These are phyloP conservation scores for Neodiprion fabricii DNA, from an alignment of 1,140 invertebrate genomes.

Conservation along the genomic window DNA sequence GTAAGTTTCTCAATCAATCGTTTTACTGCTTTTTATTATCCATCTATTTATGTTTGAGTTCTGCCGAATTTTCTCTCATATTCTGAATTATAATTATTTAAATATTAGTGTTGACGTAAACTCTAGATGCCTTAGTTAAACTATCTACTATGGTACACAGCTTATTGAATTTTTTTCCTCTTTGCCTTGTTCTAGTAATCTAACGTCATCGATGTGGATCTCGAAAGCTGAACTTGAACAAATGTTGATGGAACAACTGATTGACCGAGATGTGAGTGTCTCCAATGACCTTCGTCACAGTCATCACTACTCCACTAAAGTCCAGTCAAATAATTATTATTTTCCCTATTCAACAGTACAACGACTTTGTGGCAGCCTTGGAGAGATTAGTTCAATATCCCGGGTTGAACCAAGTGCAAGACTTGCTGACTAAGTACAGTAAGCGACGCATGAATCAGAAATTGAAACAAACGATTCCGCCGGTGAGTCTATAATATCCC, in stretches of 20 bases:
- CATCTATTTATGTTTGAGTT: too few species aligned
- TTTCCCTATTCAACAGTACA: slow-evolving; percentile 63
- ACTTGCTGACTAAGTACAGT: slow-evolving; percentile 76
- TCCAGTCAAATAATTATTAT: background rate
- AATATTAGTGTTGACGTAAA: too few species aligned
- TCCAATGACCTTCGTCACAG: background rate
- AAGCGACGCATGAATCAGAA: slow-evolving; percentile 64
- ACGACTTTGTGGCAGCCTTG: slow-evolving; percentile 76
- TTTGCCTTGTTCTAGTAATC: slow-evolving; percentile 26
- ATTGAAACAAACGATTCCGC: slow-evolving; percentile 61
- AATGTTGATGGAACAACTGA: slow-evolving; percentile 74
- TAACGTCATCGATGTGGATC: slow-evolving; percentile 68
- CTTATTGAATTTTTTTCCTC: slow-evolving; percentile 18
- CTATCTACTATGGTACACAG: slow-evolving; percentile 18
- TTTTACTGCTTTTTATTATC: too few species aligned
- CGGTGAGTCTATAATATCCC: slow-evolving; percentile 37
- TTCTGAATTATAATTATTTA: too few species aligned
- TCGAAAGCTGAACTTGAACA: slow-evolving; percentile 71
- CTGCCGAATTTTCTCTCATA: too few species aligned
- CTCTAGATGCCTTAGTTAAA: slow-evolving; percentile 12
- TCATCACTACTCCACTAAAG: slow-evolving; percentile 20
- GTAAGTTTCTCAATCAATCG: slow-evolving; percentile 54
- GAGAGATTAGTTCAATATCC: slow-evolving; percentile 76
- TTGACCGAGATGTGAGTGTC: slow-evolving; percentile 66
- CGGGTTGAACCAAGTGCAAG: slow-evolving; percentile 69